These are phyloP conservation scores for Etheostoma perlongum DNA, from an alignment of 2,797 vertebrate species.

Conservation along the genomic window DNA sequence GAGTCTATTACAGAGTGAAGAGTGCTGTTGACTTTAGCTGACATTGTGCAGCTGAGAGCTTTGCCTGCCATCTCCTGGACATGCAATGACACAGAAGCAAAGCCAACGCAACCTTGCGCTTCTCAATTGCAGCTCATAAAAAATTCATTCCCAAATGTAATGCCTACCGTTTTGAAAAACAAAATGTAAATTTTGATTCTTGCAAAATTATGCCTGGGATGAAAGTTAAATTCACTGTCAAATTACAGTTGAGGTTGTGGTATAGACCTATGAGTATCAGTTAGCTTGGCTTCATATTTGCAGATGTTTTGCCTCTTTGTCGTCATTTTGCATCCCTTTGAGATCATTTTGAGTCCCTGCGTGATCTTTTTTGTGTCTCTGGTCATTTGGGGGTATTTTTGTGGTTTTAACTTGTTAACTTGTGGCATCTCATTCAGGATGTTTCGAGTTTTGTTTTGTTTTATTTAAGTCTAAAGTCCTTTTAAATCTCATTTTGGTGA, in stretches of 20 bases:
- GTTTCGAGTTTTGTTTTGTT: too few relatives aligned
- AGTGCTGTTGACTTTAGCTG: constrained; percentile 1
- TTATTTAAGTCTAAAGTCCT: too few relatives aligned
- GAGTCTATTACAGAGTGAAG: neutral
- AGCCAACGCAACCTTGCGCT: neutral
- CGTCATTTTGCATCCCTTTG: neutral
- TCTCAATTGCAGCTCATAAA: constrained; percentile 46
- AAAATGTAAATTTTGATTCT: constrained; percentile 35
- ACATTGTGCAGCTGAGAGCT: neutral
- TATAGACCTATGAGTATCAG: neutral
- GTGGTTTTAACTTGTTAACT: too few relatives aligned
- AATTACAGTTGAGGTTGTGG: neutral
- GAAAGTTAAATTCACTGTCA: neutral
- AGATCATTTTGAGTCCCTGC: neutral
- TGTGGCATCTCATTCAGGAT: too few relatives aligned
- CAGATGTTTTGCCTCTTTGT: neutral
- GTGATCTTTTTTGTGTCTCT: neutral
- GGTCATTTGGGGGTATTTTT: neutral
- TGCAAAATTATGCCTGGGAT: neutral
- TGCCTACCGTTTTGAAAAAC: constrained; percentile 26
- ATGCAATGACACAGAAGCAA: fast-evolving
- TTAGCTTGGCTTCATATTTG: neutral
- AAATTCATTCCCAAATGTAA: constrained; percentile 26
- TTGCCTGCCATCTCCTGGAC: constrained; percentile 54
- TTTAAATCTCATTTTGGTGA: too few relatives aligned